Percentiles rank a stretch among this genome's conserved stretches.
phyloP scores from a whole-genome alignment of 2,113 vertebrate species.

The Sinocyclocheilus maitianheensis region DNA sequence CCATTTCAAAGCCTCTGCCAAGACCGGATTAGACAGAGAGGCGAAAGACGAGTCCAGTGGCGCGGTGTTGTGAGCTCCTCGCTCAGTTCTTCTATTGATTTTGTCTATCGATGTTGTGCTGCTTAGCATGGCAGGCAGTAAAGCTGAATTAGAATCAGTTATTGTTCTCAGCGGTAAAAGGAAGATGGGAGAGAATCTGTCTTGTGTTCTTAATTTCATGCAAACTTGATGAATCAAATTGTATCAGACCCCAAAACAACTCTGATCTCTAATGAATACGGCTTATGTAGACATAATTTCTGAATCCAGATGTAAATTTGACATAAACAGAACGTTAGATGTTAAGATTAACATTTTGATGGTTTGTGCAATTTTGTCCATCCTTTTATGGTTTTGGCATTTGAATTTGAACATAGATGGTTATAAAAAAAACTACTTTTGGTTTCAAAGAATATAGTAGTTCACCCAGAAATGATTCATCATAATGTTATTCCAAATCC shows the following conservation, averaged over 20 bases:
- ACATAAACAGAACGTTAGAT: neutral
- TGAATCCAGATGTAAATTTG: neutral
- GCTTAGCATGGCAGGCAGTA: constrained; percentile 12
- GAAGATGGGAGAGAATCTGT: neutral
- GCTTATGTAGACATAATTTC: neutral
- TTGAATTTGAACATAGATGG: neutral
- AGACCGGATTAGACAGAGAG: neutral
- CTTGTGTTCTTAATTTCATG: neutral
- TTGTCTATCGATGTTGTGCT: neutral
- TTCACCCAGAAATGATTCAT: too few relatives aligned
- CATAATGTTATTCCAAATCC: neutral
- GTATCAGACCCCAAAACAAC: neutral
- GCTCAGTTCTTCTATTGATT: constrained; percentile 12
- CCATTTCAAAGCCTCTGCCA: constrained; percentile 23
- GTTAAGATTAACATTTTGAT: neutral
- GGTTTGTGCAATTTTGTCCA: neutral
- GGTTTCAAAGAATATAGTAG: too few relatives aligned
- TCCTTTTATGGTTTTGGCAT: neutral
- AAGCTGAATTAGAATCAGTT: constrained; percentile 8
- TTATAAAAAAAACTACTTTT: neutral
- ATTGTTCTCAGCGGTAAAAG: neutral
- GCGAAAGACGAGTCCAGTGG: constrained; percentile 5
- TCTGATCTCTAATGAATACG: neutral
- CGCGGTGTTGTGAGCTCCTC: neutral
- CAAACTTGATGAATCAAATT: neutral